phyloP scores from a whole-genome alignment of 2,888 invertebrate genomes.

The Troides oblongomaculatus region DNA sequence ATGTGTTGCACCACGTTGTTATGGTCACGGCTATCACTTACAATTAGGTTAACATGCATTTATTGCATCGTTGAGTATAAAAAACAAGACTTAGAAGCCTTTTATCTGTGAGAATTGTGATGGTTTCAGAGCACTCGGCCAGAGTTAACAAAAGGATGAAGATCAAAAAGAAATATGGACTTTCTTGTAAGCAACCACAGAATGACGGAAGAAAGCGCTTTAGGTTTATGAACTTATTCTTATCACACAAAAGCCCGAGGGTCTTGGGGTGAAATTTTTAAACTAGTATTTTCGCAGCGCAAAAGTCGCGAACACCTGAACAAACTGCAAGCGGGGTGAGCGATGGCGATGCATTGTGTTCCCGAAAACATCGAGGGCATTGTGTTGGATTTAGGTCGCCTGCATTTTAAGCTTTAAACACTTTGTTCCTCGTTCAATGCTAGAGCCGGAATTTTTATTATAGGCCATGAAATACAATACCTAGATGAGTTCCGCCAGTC shows the following conservation, averaged over 20 bases:
- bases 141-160: slow-evolving; percentile 15
- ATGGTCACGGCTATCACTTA: too few relatives aligned
- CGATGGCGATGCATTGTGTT: slow-evolving; percentile 60
- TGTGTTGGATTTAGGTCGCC: slow-evolving; percentile 62
- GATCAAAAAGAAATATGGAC: slow-evolving; percentile 21
- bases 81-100: too few relatives aligned
- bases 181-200: slow-evolving; percentile 19
- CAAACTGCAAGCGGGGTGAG: slow-evolving; percentile 52
- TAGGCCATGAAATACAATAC: slow-evolving; percentile 29
- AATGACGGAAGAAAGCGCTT: slow-evolving; percentile 29
- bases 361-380: slow-evolving; percentile 61
- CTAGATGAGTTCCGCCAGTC: slow-evolving; percentile 27
- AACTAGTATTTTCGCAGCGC: slow-evolving; percentile 41
- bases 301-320: slow-evolving; percentile 56
- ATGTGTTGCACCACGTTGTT: too few relatives aligned
- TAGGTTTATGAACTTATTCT: slow-evolving; percentile 30
- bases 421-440: slow-evolving; percentile 29
- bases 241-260: slow-evolving; percentile 27
- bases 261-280: slow-evolving; percentile 39
- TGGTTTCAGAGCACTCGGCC: slow-evolving; percentile 7
- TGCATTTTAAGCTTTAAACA: slow-evolving; percentile 55
- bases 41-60: too few relatives aligned
- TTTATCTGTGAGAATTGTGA: neutral
- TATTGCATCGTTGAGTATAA: too few relatives aligned
- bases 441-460: slow-evolving; percentile 30